A percentile compares a stretch with the other conserved stretches of the same genome.
Conservation (phyloP, 2,888 invertebrate species). For the Eupithecia inturbata region DNA sequence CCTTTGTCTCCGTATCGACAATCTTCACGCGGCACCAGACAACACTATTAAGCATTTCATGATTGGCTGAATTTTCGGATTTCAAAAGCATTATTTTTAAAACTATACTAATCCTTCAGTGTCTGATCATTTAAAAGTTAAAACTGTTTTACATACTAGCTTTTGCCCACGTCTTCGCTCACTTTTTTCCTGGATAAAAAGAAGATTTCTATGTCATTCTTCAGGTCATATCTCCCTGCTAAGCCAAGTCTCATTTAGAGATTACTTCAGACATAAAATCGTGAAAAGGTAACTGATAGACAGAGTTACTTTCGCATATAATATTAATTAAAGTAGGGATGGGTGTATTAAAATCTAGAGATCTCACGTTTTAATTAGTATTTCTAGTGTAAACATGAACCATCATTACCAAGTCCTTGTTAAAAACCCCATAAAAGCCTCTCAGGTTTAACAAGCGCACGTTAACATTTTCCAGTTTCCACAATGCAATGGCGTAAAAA, state of each 20-base stretch:
- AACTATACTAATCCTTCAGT: not conserved
- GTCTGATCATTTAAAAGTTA: not conserved
- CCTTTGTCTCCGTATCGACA: constrained; percentile 71
- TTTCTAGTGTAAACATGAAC: not conserved
- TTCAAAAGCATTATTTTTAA: not conserved
- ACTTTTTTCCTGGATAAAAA: not conserved
- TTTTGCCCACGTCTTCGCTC: too few relatives aligned
- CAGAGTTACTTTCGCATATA: not conserved
- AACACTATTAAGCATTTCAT: constrained; percentile 59
- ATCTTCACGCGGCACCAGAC: constrained; percentile 62
- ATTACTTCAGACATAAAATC: not conserved
- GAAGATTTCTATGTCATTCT: not conserved
- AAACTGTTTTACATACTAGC: not conserved
- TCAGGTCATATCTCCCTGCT: not conserved
- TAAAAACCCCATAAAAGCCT: constrained; percentile 13
- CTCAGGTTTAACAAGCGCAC: constrained; percentile 2
- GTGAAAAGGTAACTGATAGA: not conserved
- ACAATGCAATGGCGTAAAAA: constrained; percentile 36
- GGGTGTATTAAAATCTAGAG: not conserved
- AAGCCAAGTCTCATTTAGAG: not conserved
- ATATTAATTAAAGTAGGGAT: not conserved
- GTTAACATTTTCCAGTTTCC: constrained; percentile 23
- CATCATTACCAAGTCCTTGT: constrained; percentile 11
- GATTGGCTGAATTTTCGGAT: constrained; percentile 52
- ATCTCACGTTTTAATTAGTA: not conserved